Evolutionary conservation across 2,797 vertebrate species (phyloP).

Genomic region (Myotis findleyi): DNA sequence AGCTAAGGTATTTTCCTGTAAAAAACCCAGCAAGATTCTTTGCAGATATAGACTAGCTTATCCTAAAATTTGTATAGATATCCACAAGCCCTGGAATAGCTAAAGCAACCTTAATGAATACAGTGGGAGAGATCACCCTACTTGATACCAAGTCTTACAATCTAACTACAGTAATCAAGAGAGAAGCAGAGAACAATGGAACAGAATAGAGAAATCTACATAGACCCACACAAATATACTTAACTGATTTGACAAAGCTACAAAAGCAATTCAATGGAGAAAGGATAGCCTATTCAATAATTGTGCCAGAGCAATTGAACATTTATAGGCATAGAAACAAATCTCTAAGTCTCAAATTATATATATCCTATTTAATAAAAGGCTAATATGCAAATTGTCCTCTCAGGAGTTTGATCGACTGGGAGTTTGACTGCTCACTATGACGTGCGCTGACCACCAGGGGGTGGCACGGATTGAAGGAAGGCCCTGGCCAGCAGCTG

Average conservation of each 20-base stretch:
- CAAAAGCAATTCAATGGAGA: not conserved
- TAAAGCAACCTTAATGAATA: not conserved
- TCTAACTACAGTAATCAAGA: not conserved
- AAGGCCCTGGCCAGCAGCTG: no score
- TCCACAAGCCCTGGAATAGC: not conserved
- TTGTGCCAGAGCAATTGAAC: not conserved
- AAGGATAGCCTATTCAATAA: not conserved
- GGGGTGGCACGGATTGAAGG: rapidly evolving
- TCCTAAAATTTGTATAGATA: not conserved
- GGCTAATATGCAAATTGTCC: no score
- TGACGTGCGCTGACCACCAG: no score
- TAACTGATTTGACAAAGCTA: not conserved
- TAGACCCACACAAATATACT: not conserved
- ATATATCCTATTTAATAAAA: no score
- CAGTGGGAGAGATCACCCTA: not conserved
- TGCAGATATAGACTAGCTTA: not conserved
- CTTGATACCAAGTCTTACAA: not conserved
- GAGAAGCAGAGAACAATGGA: not conserved
- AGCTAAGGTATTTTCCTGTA: not conserved
- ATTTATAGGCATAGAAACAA: not conserved
- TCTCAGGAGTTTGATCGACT: no score
- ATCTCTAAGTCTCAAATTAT: not conserved
- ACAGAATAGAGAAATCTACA: not conserved
- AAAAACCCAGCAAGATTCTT: not conserved
- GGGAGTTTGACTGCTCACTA: no score